Evolutionary conservation across 2,797 vertebrate genomes (phyloP), one percentile per base, ranked within the genome.

Genomic region (Aeoliscus strigatus): DNA sequence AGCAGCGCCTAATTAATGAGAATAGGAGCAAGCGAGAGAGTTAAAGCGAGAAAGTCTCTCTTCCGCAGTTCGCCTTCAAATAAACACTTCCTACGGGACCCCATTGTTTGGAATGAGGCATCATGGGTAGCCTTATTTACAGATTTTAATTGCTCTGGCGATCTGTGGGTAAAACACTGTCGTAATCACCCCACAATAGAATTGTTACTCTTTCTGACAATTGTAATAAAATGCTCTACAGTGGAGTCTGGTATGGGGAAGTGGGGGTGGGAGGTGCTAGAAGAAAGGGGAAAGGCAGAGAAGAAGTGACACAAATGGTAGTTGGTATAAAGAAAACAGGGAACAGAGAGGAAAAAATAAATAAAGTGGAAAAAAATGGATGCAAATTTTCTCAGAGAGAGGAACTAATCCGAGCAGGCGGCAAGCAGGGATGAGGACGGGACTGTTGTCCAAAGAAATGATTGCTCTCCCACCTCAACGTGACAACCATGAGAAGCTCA

Each of bases 91-190:
- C 84, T 70, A 29, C 39, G 86, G 87, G 89, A 91, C 53, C 45
- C 75, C 80, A 82, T 83, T 86, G 81, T 90, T 84, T 88, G 78
- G 81, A 86, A 86, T 84, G 83, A 83, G 65, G 83, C 83, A 88
- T 87, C 83, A 83, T 70, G 77, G 84, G 84, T 85, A 85, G 86
- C 74, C 82, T 89, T 91, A 91, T 92, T 91, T 91, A 87, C 87
- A 90, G 84, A 80, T 89, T 94, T 92, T 93, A 94, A 92, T 92
- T 93, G 91, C 91, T 93, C 89, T 90, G 79, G 79, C 92, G 89
- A 92, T 93, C 82, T 88, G 87, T 51, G 87, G 86, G 86, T 86
- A 60, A 77, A 81, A 86, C 88, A 82, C 76, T 69, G 87, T 90
- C 85, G 86, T 90, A 93, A 93, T 89, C 86, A 86, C 82, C 86